Conservation (phyloP, 2,113 vertebrate species). For the Psettodes erumei region DNA sequence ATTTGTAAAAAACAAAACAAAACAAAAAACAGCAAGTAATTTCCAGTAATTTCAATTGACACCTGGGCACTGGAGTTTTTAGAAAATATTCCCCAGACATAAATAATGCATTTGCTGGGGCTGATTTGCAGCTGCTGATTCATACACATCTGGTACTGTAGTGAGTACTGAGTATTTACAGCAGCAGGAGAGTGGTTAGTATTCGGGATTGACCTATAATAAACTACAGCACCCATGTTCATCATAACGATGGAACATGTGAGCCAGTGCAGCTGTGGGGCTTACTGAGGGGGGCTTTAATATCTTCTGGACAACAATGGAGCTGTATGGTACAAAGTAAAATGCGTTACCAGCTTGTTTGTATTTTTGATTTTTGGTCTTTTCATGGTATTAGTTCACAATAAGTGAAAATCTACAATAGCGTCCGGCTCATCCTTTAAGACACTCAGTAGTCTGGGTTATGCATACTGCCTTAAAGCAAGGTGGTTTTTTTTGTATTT, state of each 20-base stretch:
- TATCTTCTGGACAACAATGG: background rate
- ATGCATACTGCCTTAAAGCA: conserved; percentile 40
- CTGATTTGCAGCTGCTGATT: background rate
- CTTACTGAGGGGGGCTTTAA: background rate
- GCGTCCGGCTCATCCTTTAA: conserved; percentile 17
- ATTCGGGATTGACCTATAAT: background rate
- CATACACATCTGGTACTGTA: background rate
- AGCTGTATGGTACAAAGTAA: background rate
- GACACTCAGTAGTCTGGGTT: conserved; percentile 59
- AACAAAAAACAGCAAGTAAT: too few species aligned
- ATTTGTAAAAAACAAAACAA: background rate
- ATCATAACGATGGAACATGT: background rate
- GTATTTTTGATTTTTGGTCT: conserved; percentile 40
- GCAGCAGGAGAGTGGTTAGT: background rate
- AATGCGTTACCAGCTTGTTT: background rate
- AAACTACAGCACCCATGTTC: background rate
- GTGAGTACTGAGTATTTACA: conserved; percentile 2
- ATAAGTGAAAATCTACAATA: conserved; percentile 26
- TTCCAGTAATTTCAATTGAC: background rate
- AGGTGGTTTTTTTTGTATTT: conserved; percentile 16
- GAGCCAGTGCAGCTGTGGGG: background rate
- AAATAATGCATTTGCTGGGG: background rate
- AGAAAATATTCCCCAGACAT: background rate
- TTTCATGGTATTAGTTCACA: conserved; percentile 12
- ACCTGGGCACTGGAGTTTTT: background rate